A percentile compares a stretch with the other conserved stretches of the same genome.
These are phyloP conservation scores for Pissodes strobi DNA, from an alignment of 1,140 invertebrate genomes.

Conservation along the genomic window DNA sequence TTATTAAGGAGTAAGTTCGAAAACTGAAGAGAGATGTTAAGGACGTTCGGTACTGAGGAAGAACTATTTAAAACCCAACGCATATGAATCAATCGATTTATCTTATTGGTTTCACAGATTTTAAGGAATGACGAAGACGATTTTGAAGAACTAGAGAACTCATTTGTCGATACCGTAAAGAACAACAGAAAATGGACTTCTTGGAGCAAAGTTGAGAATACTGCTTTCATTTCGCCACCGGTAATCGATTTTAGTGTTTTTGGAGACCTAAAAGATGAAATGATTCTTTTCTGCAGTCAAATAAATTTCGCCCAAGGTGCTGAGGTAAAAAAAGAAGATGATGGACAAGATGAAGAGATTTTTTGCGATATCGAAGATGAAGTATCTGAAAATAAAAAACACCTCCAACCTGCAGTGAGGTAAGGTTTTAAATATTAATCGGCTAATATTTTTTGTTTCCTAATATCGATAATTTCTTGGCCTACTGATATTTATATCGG, in stretches of 20 bases:
- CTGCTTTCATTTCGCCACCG: background rate
- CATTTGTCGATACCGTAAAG: background rate
- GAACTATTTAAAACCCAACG: too few relatives aligned
- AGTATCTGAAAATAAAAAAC: too few relatives aligned
- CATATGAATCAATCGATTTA: too few relatives aligned
- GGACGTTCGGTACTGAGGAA: too few relatives aligned
- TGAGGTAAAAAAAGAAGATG: background rate
- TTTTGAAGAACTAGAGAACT: background rate
- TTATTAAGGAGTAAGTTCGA: too few relatives aligned
- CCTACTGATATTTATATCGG: too few relatives aligned
- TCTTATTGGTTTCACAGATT: too few relatives aligned
- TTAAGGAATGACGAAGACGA: background rate
- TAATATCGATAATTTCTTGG: background rate
- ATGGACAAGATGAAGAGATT: background rate
- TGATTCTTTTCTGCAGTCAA: background rate
- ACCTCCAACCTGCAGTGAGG: background rate
- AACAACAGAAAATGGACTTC: background rate
- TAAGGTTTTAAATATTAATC: background rate
- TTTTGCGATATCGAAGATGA: background rate
- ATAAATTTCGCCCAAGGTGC: background rate
- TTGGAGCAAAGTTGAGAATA: background rate
- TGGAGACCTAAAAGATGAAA: slow-evolving; percentile 9
- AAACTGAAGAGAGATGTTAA: too few relatives aligned
- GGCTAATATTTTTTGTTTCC: background rate
- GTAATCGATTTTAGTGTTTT: slow-evolving; percentile 14